Evolutionary conservation across 2,888 invertebrate genomes (phyloP).

Genomic region (Sepiola atlantica): DNA sequence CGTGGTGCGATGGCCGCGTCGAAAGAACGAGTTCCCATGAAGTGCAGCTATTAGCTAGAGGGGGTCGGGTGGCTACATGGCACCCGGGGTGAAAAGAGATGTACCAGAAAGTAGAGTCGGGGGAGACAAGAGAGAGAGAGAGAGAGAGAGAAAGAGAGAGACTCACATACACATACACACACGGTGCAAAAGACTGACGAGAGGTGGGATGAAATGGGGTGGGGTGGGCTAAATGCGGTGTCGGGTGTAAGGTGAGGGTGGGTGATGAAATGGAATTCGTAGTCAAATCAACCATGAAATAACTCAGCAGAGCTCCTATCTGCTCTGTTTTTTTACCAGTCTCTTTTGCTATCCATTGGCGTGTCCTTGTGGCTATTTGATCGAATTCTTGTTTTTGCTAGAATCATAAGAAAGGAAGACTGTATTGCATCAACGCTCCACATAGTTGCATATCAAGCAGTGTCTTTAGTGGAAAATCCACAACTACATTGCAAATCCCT

Average conservation of each 20-base stretch:
- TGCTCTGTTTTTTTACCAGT: not conserved
- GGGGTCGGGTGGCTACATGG: not conserved
- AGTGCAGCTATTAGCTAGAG: not conserved
- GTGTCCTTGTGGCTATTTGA: not conserved
- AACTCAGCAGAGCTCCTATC: not conserved
- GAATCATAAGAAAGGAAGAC: too few relatives aligned
- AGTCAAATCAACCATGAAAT: not conserved
- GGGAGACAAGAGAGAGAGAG: not conserved
- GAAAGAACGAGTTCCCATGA: conserved; percentile 32
- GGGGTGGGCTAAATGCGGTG: too few relatives aligned
- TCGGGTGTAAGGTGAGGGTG: not conserved
- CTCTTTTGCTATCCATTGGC: not conserved
- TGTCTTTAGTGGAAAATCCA: too few relatives aligned
- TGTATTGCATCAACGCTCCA: too few relatives aligned
- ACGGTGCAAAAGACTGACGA: not conserved
- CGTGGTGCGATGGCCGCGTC: not conserved
- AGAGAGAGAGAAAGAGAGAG: too few relatives aligned
- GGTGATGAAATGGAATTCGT: not conserved
- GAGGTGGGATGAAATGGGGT: not conserved
- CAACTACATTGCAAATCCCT: too few relatives aligned
- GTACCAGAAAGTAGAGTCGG: not conserved
- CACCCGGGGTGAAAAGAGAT: not conserved
- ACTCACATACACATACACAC: not conserved
- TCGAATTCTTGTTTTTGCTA: too few relatives aligned
- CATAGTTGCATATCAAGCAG: too few relatives aligned